Percentiles rank a stretch among this genome's conserved stretches.
These are phyloP conservation scores for Meloidogyne hapla DNA, from an alignment of 1,140 invertebrate species.

Conservation along the genomic window DNA sequence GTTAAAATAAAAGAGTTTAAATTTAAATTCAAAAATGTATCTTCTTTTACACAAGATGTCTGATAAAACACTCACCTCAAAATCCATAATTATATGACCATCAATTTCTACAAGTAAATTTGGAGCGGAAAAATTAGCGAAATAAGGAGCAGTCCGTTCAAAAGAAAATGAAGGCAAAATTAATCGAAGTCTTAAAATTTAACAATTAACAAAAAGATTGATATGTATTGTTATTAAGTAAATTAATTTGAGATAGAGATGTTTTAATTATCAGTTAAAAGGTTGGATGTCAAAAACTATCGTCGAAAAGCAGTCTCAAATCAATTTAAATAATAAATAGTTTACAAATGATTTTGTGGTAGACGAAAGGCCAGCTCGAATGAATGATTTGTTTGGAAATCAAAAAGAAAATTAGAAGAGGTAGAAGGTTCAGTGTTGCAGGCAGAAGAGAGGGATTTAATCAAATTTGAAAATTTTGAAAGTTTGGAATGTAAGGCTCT, in stretches of 20 bases:
- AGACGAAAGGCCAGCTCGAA: constrained; percentile 45
- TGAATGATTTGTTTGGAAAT: constrained; percentile 35
- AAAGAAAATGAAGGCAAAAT: constrained; percentile 52
- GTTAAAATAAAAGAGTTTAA: too few species aligned
- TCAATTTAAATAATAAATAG: constrained; percentile 21
- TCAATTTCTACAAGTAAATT: constrained; percentile 53
- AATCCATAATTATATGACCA: constrained; percentile 47
- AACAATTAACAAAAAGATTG: background rate
- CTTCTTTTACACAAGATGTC: too few species aligned
- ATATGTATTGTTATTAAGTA: too few species aligned
- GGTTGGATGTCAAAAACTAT: too few species aligned
- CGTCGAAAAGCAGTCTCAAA: too few species aligned
- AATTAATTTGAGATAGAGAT: too few species aligned
- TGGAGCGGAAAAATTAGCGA: constrained; percentile 36
- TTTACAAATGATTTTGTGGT: constrained; percentile 49
- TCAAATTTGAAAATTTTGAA: constrained; percentile 4
- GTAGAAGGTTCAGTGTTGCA: background rate
- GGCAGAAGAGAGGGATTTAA: background rate
- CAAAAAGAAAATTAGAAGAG: constrained; percentile 18
- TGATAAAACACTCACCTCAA: constrained; percentile 35
- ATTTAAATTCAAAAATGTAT: too few species aligned
- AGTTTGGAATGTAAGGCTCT: constrained; percentile 20
- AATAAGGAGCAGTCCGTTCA: constrained; percentile 19
- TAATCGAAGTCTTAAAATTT: constrained; percentile 46
- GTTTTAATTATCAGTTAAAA: too few species aligned